Base-by-base conservation (phyloP, 2,888 invertebrate genomes). In the Polydesmus complanatus region DNA sequence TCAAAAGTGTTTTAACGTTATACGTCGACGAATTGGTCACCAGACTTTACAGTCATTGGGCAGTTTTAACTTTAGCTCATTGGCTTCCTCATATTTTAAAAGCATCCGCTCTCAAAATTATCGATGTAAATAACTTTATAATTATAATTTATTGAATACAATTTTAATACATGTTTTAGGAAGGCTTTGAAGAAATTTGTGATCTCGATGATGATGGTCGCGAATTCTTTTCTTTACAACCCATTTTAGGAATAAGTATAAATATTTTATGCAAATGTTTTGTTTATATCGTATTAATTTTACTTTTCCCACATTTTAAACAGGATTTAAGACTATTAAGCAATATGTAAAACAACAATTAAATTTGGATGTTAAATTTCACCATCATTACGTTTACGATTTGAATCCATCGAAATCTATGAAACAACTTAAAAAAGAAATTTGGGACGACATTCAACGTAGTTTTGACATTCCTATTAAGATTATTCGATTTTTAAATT, bases 161-260 rank as follows among this genome's bases (percentile, higher is more conserved):
- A 27, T 54, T 37, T 37, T 37, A 8, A 8, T 37, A 5, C 37
- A 37, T 37, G 5, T 37, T 21, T 11, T 21, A 58, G 58, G 52
- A 8, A 19, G 52, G 58, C 19, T 58, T 58, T 22, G 27, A 50
- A 26, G 26, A 18, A 27, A 49, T 49, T 27, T 58, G 58, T n/a
- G 52, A 49, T 21, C 52, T 26, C 11, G 58, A 58, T n/a, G 58
- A 58, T 8, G 58, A 52, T n/a, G 58, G 37, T 21, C 27, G 26
- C 19, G 51, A 51, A 14, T 58, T 58, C 21, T 58, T 58, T 27
- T 19, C 26, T 23, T 23, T 51, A 19, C 21, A 56, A 5, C 18
- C 5, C 2, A 2, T 1, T 1, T 55, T 14, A 27, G 27, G 2
- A 27, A 26, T 22, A 25, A 55, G 14, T 19, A 26, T 26, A 11